Evolutionary conservation across 2,797 vertebrate genomes (phyloP).

Genomic region (Brachyalestes nurse): DNA sequence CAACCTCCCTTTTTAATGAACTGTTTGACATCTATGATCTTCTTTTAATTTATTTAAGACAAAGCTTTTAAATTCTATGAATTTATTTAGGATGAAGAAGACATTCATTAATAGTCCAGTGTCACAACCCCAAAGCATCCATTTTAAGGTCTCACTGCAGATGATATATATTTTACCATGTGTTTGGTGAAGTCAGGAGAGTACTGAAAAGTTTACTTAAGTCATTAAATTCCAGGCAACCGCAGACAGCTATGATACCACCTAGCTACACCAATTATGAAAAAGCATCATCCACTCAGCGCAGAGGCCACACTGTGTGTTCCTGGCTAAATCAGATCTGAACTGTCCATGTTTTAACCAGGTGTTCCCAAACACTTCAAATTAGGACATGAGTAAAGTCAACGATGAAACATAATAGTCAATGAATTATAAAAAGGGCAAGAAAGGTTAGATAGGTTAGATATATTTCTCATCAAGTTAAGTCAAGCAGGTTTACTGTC

Average conservation of each 20-base stretch:
- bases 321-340: background rate
- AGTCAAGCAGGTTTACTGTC: no score
- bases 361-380: background rate
- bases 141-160: background rate
- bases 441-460: background rate
- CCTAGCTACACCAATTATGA: constrained; percentile 15
- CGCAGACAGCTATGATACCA: background rate
- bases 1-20: background rate
- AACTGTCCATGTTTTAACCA: background rate
- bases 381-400: no score
- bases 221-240: background rate
- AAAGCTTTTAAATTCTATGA: background rate
- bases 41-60: no score
- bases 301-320: background rate
- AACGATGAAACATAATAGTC: background rate
- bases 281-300: constrained; percentile 27
- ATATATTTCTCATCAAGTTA: background rate
- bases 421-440: background rate
- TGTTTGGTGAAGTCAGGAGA: background rate
- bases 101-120: background rate
- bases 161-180: background rate
- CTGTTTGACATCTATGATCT: no score
- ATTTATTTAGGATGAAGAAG: background rate
- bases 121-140: background rate
- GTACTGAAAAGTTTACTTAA: background rate